Evolutionary conservation across 2,113 vertebrate genomes (phyloP), one percentile per base, ranked within the genome.

Genomic region (Acrocephalus kingi): DNA sequence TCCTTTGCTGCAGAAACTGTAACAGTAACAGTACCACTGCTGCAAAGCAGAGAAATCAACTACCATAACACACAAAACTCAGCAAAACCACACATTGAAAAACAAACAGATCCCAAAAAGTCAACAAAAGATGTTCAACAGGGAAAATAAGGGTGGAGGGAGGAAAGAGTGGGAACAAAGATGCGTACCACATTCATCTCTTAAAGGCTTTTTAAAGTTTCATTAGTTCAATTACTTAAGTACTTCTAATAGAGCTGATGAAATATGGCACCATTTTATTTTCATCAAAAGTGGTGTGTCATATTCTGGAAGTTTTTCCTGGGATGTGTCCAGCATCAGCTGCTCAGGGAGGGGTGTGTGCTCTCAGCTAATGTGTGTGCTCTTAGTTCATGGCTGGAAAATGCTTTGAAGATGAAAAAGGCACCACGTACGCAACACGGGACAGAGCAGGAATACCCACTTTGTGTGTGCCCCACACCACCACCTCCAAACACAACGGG

Each of bases 341-440:
- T 90, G 74, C 89, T 73, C 63, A 30, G 24, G 78, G 61, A 84
- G 83, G 86, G 91, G 94, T 33, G 58, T 71, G 89, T 62, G 73
- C 75, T 67, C 76, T 55, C 85, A 59, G 51, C 43, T 88, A 80
- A 94, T 71, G 75, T 0, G 3, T 94, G 55, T 63, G 74, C 87
- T 94, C 93, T 97, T 94, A 83, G 62, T 76, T 97, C 84, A 96
- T 73, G 79, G 89, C 90, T 92, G 93, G 89, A 72, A 95, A 96
- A 89, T 67, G 74, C 94, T 95, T 96, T 94, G 94, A 95, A 87
- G 86, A 88, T 83, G 77, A 93, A 77, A 86, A 92, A 85, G 90
- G 85, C 85, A 35, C 81, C 49, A 87, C 15, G 19, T 22, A 85
- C 0, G 11, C 82, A 66, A 71, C 41, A 45, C 67, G 2, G 48